phyloP scores from a whole-genome alignment of 2,888 invertebrate species.

The Amphipyra berbera region DNA sequence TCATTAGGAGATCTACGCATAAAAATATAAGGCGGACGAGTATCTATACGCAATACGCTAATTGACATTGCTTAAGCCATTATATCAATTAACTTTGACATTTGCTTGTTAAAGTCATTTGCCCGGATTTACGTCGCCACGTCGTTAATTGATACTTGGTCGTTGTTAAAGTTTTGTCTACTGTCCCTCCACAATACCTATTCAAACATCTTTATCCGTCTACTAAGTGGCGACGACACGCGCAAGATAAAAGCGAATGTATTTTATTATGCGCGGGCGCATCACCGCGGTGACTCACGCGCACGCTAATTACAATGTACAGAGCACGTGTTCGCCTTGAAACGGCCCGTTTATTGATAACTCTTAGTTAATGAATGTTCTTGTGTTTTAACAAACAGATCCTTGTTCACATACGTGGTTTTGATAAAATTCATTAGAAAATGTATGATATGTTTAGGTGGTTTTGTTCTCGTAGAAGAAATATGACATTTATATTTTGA shows the following conservation, averaged over 20 bases:
- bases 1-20: constrained; percentile 35
- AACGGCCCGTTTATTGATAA: constrained; percentile 70
- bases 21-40: constrained; percentile 14
- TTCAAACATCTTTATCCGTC: constrained; percentile 50
- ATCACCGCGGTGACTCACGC: constrained; percentile 73
- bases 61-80: constrained; percentile 2
- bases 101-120: constrained; percentile 4
- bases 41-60: not conserved
- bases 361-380: constrained; percentile 67
- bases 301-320: constrained; percentile 72
- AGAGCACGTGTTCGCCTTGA: constrained; percentile 77
- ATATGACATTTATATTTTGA: constrained; percentile 12
- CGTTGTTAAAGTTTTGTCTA: constrained; percentile 42
- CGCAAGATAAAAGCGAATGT: constrained; percentile 65
- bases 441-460: constrained; percentile 1
- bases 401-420: constrained; percentile 39
- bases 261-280: constrained; percentile 67
- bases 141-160: constrained; percentile 29
- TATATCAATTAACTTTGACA: constrained; percentile 12
- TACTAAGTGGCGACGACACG: constrained; percentile 50
- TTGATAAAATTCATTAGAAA: constrained; percentile 42
- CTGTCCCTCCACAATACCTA: constrained; percentile 15
- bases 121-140: constrained; percentile 15
- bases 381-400: constrained; percentile 58
- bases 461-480: not conserved